Percentiles rank a stretch among this genome's conserved stretches.
Conservation (phyloP, 2,113 vertebrate species). For the Struthio camelus region DNA sequence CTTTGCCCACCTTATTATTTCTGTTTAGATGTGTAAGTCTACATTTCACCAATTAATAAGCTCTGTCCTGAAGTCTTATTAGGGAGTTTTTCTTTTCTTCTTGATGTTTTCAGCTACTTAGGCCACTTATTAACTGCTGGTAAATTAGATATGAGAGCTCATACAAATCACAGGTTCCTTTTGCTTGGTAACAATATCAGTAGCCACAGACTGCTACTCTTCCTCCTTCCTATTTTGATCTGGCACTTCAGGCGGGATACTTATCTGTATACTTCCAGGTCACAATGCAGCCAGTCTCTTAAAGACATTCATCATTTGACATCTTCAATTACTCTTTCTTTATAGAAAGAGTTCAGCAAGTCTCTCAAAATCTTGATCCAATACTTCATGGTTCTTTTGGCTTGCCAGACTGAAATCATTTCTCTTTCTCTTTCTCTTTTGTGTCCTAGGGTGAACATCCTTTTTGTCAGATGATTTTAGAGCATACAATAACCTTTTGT, state of each 20-base stretch:
- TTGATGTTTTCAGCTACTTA: conserved; percentile 4
- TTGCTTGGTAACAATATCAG: neutral
- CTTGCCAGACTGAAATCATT: neutral
- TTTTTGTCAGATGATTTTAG: neutral
- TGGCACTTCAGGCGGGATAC: neutral
- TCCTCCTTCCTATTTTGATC: neutral
- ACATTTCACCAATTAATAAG: neutral
- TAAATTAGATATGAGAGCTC: neutral
- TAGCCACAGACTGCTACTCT: neutral
- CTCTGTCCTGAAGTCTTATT: neutral
- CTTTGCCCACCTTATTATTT: conserved; percentile 42
- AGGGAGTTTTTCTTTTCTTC: neutral
- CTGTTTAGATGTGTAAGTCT: conserved; percentile 20
- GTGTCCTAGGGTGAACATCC: neutral
- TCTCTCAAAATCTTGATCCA: conserved; percentile 1
- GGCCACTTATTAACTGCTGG: neutral
- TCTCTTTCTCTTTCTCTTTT: neutral
- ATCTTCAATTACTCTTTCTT: neutral
- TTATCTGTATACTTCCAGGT: neutral
- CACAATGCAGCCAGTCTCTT: neutral
- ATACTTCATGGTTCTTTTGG: neutral
- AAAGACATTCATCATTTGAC: neutral
- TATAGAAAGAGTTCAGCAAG: neutral
- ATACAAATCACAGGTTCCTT: neutral
- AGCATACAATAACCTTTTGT: neutral